phyloP scores from a whole-genome alignment of 2,797 vertebrate species.

The Scleropages formosus region DNA sequence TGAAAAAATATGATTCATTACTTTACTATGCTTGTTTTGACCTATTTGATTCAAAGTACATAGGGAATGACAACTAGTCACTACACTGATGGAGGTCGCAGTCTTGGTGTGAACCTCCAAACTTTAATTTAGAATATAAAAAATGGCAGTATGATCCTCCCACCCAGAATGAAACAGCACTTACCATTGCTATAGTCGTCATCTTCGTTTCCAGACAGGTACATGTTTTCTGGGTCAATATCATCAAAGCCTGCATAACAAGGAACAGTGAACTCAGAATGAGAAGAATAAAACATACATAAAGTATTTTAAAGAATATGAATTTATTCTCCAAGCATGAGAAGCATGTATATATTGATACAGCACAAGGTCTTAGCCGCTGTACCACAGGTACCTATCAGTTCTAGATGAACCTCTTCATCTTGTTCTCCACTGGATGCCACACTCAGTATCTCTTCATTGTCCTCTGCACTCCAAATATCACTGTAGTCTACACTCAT shows the following conservation, averaged over 20 bases:
- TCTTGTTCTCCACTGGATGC: background rate
- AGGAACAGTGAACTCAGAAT: background rate
- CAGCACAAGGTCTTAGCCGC: background rate
- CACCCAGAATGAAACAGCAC: background rate
- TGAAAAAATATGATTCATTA: too few relatives aligned
- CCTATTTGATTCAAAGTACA: too few relatives aligned
- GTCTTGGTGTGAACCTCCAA: too few relatives aligned
- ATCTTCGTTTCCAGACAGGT: slow-evolving; percentile 14
- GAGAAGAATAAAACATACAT: background rate
- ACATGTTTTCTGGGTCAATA: slow-evolving; percentile 16
- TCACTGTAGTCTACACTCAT: background rate
- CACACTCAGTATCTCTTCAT: background rate
- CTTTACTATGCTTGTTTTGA: too few relatives aligned
- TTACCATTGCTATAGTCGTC: background rate
- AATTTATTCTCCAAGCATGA: background rate
- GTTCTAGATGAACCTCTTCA: background rate
- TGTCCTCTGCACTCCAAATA: background rate
- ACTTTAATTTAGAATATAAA: too few relatives aligned
- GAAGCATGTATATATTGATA: background rate
- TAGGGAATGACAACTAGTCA: too few relatives aligned
- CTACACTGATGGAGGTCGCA: too few relatives aligned
- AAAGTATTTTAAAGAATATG: background rate
- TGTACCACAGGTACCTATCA: background rate
- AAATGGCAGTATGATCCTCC: too few relatives aligned
- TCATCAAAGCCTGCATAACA: slow-evolving; percentile 7